Evolutionary conservation across 2,888 invertebrate genomes (phyloP).

Genomic region (Keiferia lycopersicella): DNA sequence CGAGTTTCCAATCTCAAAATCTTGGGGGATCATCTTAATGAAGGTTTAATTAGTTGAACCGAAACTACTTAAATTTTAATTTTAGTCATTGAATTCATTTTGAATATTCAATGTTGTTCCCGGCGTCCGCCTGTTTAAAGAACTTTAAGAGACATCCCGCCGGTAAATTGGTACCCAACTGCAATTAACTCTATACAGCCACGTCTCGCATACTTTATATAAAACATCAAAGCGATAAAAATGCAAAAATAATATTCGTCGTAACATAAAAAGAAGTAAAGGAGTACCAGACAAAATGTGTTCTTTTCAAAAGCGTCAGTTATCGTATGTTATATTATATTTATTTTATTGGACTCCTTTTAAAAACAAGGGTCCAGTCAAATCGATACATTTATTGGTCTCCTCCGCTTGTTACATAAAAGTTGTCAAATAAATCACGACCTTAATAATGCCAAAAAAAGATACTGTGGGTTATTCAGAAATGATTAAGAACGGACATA

Average conservation of each 20-base stretch:
- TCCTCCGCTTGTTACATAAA: slow-evolving; percentile 56
- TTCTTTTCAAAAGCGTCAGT: slow-evolving; percentile 51
- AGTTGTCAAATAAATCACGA: slow-evolving; percentile 73
- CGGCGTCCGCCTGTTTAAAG: slow-evolving; percentile 11
- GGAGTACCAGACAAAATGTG: slow-evolving; percentile 36
- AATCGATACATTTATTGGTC: slow-evolving; percentile 69
- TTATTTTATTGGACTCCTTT: slow-evolving; percentile 57
- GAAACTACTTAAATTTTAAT: slow-evolving; percentile 14
- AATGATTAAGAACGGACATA: slow-evolving; percentile 59
- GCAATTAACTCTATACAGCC: slow-evolving; percentile 39
- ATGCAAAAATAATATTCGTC: slow-evolving; percentile 29
- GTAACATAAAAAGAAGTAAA: slow-evolving; percentile 30
- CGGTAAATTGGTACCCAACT: slow-evolving; percentile 42
- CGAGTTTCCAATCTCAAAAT: slow-evolving; percentile 12
- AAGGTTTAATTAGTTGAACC: not conserved
- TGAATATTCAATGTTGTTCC: slow-evolving; percentile 10
- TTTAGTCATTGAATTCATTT: slow-evolving; percentile 18
- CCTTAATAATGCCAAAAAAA: slow-evolving; percentile 69
- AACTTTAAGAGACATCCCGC: slow-evolving; percentile 37
- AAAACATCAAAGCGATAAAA: slow-evolving; percentile 25
- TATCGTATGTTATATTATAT: slow-evolving; percentile 53
- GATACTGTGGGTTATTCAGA: slow-evolving; percentile 63
- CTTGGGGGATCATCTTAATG: not conserved
- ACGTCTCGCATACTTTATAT: slow-evolving; percentile 23
- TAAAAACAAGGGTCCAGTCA: slow-evolving; percentile 67